Evolutionary conservation across 2,888 invertebrate genomes (phyloP), one percentile per base, ranked within the genome.

Genomic region (Drosophila rubida): DNA sequence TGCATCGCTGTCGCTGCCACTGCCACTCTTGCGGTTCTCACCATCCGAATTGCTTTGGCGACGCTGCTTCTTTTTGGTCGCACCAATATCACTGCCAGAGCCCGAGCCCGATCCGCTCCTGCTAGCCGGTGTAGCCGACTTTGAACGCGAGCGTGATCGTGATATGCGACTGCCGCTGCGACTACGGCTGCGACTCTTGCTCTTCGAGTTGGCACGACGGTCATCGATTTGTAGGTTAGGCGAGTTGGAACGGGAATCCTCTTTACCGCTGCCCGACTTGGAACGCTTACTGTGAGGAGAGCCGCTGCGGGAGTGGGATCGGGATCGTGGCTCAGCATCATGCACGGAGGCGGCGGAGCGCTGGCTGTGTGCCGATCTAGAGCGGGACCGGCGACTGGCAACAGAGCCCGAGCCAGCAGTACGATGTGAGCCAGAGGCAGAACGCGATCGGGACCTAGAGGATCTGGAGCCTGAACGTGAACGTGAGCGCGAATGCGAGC

Each of bases 151-250:
- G 5, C 77, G 77, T 0, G 90, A 85, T n/a, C 76, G 78, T 5
- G 88, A 86, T 23, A 85, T 73, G 1, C 68, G 81, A 25, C 90
- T 92, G n/a, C 74, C 78, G n/a, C 88, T 89, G 2, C 83, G 75
- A 23, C 78, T 89, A 1, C 83, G 75, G 19, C 78, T 78, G 16
- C 66, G 69, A 35, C 85, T 81, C 32, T 85, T 85, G 35, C 80
- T 81, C 25, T 80, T 84, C 2, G 92, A 91, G 46, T 88, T 86
- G 22, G 91, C 93, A 22, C 90, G 86, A 32, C 91, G 91, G 53
- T 92, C 91, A 77, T 93, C 93, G 55, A 93, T 93, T 91, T 93
- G 92, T 39, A 93, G 89, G 78, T 92, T 93, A 0, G 93, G 93
- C 13, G 93, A 93, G 23, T 93, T 93, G 0, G 91, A 93, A 6